Base-by-base conservation (phyloP, 2,888 invertebrate genomes). In the Cerastis rubricosa region DNA sequence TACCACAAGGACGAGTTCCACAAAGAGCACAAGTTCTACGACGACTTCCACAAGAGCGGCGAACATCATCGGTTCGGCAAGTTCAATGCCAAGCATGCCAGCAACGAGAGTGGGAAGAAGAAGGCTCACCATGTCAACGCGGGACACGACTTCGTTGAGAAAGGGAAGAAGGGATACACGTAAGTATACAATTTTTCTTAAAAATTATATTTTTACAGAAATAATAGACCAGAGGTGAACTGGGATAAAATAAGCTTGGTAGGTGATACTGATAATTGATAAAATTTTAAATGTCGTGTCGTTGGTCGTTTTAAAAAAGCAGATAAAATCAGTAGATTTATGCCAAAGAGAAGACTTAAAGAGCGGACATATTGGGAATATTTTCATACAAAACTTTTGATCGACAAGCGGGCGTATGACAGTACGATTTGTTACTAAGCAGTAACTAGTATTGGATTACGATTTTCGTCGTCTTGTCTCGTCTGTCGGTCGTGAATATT, bases 1-100 rank as follows among this genome's bases (percentile, higher is more conserved):
- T 98, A 98, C 93, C 98, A 98, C 94, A 98, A 98, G 91, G 98
- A 98, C 89, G 98, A 98, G 92, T 98, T 97, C 94, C 97, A 98
- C 91, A 98, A 98, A 89, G 98, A 98, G 90, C 98, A 98, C 94
- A 98, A 98, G 91, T 98, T 98, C 96, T 98, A 98, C 94, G 98
- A 98, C 87, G 98, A 98, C 92, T 97, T 96, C 92, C 98, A 98
- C 93, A 98, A 98, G 92, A 97, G 97, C 72, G 98, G 98, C 0
- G 97, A 98, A 83, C 98, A 98, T 91, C 97, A 97, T 88, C 97
- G 98, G 83, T 97, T 97, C 90, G 98, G 98, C 35, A 97, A 97
- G 88, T 97, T 97, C 93, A 97, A 98, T 88, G 97, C 97, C 7
- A 97, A 98, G 81, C 97, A 98, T 90, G 97, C 97, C 45, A 97